Conservation (phyloP, 2,113 vertebrate species). For the Megalops atlanticus region DNA sequence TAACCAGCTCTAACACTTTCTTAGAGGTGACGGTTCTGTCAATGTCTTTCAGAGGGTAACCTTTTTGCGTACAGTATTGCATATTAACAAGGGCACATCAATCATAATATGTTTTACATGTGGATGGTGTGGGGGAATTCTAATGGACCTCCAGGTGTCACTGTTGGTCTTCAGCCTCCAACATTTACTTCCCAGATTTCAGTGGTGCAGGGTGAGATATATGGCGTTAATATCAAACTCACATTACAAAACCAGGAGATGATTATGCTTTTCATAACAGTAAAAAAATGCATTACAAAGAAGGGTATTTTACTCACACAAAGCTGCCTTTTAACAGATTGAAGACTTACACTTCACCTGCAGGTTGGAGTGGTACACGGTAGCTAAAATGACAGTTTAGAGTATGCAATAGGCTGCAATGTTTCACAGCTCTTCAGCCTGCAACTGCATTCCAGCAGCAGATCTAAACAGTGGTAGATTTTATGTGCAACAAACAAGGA, state of each 20-base stretch:
- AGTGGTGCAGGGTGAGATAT: not conserved
- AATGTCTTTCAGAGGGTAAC: not conserved
- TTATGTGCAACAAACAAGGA: not conserved
- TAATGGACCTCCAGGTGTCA: conserved; percentile 28
- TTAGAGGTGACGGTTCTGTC: too few relatives aligned
- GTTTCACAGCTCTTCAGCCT: not conserved
- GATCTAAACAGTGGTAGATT: not conserved
- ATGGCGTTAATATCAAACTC: not conserved
- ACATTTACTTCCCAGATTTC: not conserved
- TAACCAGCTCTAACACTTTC: not conserved
- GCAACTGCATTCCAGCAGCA: not conserved
- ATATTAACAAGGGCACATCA: not conserved
- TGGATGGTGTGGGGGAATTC: not conserved
- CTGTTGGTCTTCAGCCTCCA: conserved; percentile 27
- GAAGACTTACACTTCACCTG: not conserved
- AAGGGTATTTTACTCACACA: not conserved
- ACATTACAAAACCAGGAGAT: not conserved
- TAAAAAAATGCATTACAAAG: conserved; percentile 2
- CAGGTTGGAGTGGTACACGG: not conserved
- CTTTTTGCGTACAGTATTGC: not conserved
- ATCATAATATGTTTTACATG: not conserved
- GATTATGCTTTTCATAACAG: not conserved
- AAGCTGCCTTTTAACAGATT: conserved; percentile 1
- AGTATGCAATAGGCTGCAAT: not conserved
- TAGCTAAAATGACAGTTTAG: conserved; percentile 14